Conservation (phyloP, 2,888 invertebrate species). For the Parthenolecanium corni region DNA sequence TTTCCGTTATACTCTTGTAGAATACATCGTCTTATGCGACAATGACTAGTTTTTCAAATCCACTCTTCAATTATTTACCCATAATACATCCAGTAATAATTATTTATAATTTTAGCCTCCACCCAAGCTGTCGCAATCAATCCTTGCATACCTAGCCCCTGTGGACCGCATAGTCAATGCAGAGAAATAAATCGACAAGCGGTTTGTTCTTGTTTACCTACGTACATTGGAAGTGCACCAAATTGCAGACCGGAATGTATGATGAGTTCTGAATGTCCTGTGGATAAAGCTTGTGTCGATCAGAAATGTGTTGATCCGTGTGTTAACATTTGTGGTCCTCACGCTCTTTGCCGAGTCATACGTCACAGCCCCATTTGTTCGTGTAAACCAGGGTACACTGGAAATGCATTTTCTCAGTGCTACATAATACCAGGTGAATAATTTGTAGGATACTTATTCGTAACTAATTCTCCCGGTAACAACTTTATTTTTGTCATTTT, state of each 20-base stretch:
- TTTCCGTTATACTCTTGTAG: no score
- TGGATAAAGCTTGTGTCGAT: slow-evolving; percentile 47
- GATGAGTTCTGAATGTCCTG: slow-evolving; percentile 46
- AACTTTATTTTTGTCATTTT: not conserved
- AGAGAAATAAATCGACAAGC: slow-evolving; percentile 44
- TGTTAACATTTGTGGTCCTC: slow-evolving; percentile 45
- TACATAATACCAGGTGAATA: slow-evolving; percentile 30
- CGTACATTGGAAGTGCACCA: slow-evolving; percentile 47
- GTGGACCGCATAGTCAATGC: slow-evolving; percentile 48
- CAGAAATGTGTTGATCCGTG: slow-evolving; percentile 52
- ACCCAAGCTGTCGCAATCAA: slow-evolving; percentile 36
- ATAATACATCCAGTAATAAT: no score
- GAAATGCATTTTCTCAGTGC: slow-evolving; percentile 57
- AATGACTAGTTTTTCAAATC: no score
- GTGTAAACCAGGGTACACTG: slow-evolving; percentile 43
- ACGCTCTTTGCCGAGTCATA: slow-evolving; percentile 46
- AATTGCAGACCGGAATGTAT: slow-evolving; percentile 49
- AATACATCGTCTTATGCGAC: no score
- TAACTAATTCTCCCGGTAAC: not conserved
- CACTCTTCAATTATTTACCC: no score
- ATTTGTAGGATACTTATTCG: not conserved
- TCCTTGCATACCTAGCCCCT: slow-evolving; percentile 47
- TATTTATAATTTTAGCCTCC: no score
- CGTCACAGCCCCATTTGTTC: slow-evolving; percentile 50
- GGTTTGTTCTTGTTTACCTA: slow-evolving; percentile 47